Base-by-base conservation (phyloP, 2,113 vertebrate genomes). In the Irena cyanogastra region DNA sequence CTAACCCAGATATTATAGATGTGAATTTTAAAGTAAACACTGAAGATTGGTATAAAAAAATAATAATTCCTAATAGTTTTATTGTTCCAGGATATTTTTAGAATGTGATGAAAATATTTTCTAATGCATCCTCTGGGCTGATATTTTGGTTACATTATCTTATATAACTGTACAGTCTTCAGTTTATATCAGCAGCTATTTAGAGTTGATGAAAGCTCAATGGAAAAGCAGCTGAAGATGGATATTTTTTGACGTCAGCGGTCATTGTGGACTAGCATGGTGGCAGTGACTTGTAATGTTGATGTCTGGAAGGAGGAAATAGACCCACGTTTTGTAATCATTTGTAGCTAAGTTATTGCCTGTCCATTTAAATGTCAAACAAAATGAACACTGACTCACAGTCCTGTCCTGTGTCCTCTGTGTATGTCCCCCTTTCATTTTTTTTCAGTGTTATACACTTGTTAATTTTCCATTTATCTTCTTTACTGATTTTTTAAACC, bases 1-100 rank as follows among this genome's bases (percentile, higher is more conserved):
- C 66, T 83, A 93, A 84, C 20, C 31, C 63, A 27, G 87, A 86
- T 91, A 60, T 89, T 94, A 54, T 37, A 83, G 72, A 69, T 83
- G 30, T 35, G 75, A 95, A 41, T 69, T 56, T 85, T 28, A 42
- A 96, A 63, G 37, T 75, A 87, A 77, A 63, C 69, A 35, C 13
- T 86, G 66, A 91, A 27, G 61, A 71, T 35, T n/a, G 41, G 35
- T 92, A 86, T 72, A 1, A 24, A 82, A 72, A 54, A 9, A 11
- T 2, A 92, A 14, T 57, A 50, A 81, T 31, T 72, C 31, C 20
- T 63, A 50, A 39, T 89, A 11, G 23, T 88, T 90, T 94, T 41
- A 81, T 95, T 90, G 37, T 66, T 93, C 21, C 77, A 89, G 37
- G 54, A 27, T 93, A 65, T 95, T 93, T 95, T 89, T 90, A 60